These are phyloP conservation scores for Lasioglossum pauxillum DNA, from an alignment of 2,888 invertebrate genomes.

Conservation along the genomic window DNA sequence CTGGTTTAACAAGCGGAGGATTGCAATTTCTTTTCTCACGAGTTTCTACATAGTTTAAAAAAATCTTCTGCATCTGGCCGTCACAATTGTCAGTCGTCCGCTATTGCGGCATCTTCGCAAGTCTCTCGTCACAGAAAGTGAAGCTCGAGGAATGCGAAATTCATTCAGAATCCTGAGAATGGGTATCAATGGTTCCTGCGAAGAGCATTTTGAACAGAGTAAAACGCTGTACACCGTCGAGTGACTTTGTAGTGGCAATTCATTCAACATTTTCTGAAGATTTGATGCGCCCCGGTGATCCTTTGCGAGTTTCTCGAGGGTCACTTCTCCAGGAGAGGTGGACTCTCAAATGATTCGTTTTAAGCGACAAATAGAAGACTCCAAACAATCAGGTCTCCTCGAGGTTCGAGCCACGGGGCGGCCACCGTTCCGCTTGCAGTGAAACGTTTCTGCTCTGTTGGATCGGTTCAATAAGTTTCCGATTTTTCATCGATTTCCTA, in stretches of 20 bases:
- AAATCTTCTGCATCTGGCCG: constrained; percentile 69
- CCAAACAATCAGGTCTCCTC: constrained; percentile 37
- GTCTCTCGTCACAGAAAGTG: constrained; percentile 50
- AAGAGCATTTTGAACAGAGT: constrained; percentile 64
- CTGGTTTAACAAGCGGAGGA: not conserved
- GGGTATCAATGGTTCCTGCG: constrained; percentile 73
- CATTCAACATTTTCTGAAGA: constrained; percentile 79
- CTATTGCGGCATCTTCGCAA: constrained; percentile 32
- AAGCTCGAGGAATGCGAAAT: constrained; percentile 54
- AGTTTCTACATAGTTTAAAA: not conserved
- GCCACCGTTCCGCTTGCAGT: not conserved
- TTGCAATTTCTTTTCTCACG: not conserved
- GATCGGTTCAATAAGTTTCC: not conserved
- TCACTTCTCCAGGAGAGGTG: constrained; percentile 71
- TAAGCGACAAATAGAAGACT: constrained; percentile 55
- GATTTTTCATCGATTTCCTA: constrained; percentile 13
- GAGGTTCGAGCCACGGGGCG: not conserved
- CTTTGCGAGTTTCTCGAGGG: constrained; percentile 74
- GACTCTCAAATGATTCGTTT: constrained; percentile 27
- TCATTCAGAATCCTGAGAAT: constrained; percentile 75
- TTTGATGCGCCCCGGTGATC: constrained; percentile 76
- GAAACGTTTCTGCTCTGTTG: not conserved
- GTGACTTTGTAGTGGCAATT: constrained; percentile 79
- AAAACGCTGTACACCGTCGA: constrained; percentile 62
- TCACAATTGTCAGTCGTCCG: constrained; percentile 66